phyloP scores from a whole-genome alignment of 2,888 invertebrate genomes.

The Neria commutata region DNA sequence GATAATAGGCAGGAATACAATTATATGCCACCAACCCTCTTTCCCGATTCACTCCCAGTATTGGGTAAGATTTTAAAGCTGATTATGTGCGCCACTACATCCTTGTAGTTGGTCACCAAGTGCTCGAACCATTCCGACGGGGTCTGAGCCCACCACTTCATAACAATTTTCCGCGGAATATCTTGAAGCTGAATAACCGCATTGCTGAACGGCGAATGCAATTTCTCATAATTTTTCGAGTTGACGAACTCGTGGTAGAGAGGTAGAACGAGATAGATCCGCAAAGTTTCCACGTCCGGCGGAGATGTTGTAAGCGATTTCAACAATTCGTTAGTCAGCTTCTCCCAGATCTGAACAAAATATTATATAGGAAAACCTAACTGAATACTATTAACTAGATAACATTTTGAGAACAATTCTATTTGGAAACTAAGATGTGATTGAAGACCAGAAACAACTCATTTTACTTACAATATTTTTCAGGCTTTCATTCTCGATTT shows the following conservation, averaged over 20 bases:
- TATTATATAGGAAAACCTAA: neutral
- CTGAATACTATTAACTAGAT: no score
- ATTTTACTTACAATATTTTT: constrained; percentile 69
- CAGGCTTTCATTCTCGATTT: constrained; percentile 74
- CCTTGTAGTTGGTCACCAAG: constrained; percentile 76
- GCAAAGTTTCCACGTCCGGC: constrained; percentile 83
- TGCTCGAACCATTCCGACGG: constrained; percentile 75
- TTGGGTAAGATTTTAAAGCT: constrained; percentile 48
- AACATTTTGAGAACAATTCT: no score
- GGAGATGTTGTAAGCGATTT: constrained; percentile 73
- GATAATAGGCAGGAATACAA: neutral
- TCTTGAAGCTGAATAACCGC: constrained; percentile 71
- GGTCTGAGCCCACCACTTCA: constrained; percentile 75
- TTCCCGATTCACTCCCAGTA: constrained; percentile 17
- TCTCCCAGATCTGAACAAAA: constrained; percentile 71
- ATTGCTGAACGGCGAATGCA: constrained; percentile 78
- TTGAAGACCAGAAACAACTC: neutral
- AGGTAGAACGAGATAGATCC: constrained; percentile 83
- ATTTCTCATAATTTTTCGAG: constrained; percentile 68
- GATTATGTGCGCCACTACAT: constrained; percentile 70
- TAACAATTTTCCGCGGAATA: constrained; percentile 73
- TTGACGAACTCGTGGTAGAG: constrained; percentile 86
- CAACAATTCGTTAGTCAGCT: constrained; percentile 72
- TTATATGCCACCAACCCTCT: constrained; percentile 23
- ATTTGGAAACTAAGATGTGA: no score